A percentile compares a stretch with the other conserved stretches of the same genome.
phyloP scores from a whole-genome alignment of 2,888 invertebrate species.

The Aquatica leii region DNA sequence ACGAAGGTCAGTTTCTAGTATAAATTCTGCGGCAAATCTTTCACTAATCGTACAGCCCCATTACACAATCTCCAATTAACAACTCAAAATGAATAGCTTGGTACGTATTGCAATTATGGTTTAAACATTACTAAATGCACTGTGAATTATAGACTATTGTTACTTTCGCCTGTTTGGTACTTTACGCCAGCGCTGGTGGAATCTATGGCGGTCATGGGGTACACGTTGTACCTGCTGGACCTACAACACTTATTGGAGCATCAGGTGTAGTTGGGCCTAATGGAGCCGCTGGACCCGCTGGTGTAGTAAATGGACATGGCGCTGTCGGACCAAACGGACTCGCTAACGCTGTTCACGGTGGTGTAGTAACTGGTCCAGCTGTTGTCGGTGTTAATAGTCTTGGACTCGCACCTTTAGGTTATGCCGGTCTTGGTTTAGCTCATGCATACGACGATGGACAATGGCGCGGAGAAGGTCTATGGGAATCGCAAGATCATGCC shows the following conservation, averaged over 20 bases:
- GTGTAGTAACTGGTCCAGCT: not conserved
- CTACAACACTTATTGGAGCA: constrained; percentile 9
- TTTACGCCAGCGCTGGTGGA: constrained; percentile 16
- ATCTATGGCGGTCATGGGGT: constrained; percentile 15
- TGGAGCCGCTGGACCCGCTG: constrained; percentile 26
- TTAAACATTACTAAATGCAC: no score
- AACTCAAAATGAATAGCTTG: constrained; percentile 20
- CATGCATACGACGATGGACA: constrained; percentile 21
- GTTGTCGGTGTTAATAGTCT: not conserved
- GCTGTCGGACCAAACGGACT: constrained; percentile 26
- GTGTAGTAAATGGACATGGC: constrained; percentile 26
- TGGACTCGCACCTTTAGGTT: constrained; percentile 2
- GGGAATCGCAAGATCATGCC: constrained; percentile 20
- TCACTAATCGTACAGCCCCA: constrained; percentile 8
- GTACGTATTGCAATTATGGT: constrained; percentile 1
- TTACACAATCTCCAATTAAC: constrained; percentile 15
- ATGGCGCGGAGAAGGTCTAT: constrained; percentile 30
- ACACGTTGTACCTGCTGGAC: constrained; percentile 9
- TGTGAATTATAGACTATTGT: no score
- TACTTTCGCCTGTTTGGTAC: constrained; percentile 17
- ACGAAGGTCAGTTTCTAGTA: constrained; percentile 21
- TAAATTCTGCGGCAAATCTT: constrained; percentile 16
- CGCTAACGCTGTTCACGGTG: constrained; percentile 13
- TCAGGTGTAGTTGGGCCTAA: constrained; percentile 22
- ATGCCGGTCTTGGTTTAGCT: not conserved